Base-by-base conservation (phyloP, 2,797 vertebrate genomes). In the Mionectes olivaceus region DNA sequence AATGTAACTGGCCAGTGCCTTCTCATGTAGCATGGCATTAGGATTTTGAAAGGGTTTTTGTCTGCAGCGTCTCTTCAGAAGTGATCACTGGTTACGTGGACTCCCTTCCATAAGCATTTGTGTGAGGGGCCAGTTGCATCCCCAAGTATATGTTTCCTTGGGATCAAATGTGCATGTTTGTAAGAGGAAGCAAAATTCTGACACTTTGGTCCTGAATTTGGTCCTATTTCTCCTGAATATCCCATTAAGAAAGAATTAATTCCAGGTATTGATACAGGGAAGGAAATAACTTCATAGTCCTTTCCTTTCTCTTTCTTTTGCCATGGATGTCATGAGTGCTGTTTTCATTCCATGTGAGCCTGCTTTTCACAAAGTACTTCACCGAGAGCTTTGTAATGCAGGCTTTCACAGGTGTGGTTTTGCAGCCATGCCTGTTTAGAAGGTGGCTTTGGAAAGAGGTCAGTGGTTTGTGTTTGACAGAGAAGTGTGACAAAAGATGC, bases 351-450 rank as follows among this genome's bases (percentile, higher is more conserved):
- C 30, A 18, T 2, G 6, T 24, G 25, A 64, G 16, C 24, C 4
- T 63, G 19, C 43, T 87, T 91, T 91, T 95, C 43, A 47, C 32
- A 56, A 83, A 78, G 61, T 65, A n/a, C 11, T 78, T 94, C 68
- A 89, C 30, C 37, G 77, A 55, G 49, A 55, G 53, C 64, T 37
- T 82, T 93, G 32, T 90, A 87, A 76, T 63, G 33, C 37, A 73
- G 46, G 52, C 35, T 74, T 84, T 90, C 33, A 77, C 70, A 41
- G 88, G 88, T 47, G 19, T 15, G 6, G n/a, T 56, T 74, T 91
- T 87, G 59, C n/a, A 33, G 57, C 64, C 49, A 19, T 71, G 17
- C 25, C 75, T 44, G 15, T 90, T 83, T 87, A 83, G 87, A 75
- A 83, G 23, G 47, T 67, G 27, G 32, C 59, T 65, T 91, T 92